Percentiles rank a stretch among this genome's conserved stretches.
phyloP scores from a whole-genome alignment of 2,113 vertebrate genomes.

The Gadus macrocephalus region DNA sequence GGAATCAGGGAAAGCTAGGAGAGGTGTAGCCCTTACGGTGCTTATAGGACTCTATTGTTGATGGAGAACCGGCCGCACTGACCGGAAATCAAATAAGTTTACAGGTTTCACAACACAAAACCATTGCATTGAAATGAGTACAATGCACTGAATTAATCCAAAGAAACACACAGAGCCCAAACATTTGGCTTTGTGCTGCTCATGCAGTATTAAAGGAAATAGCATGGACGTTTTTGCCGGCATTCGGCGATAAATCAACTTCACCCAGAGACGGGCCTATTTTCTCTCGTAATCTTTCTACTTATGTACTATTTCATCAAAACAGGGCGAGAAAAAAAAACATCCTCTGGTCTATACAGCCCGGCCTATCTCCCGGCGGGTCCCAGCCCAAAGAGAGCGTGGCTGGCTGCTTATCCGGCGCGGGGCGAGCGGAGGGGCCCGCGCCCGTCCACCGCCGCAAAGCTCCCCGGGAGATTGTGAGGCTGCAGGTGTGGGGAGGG shows the following conservation, averaged over 20 bases:
- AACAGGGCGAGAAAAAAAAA: slow-evolving; percentile 21
- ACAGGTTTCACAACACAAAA: too few species aligned
- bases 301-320: slow-evolving; percentile 26
- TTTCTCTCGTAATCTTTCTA: slow-evolving; percentile 28
- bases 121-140: too few species aligned
- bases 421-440: slow-evolving; percentile 17
- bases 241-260: slow-evolving; percentile 8
- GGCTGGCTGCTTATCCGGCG: slow-evolving; percentile 44
- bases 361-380: slow-evolving; percentile 28
- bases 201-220: slow-evolving; percentile 4
- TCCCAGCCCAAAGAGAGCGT: slow-evolving; percentile 11
- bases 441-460: slow-evolving; percentile 9
- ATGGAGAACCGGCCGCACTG: too few species aligned
- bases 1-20: background rate
- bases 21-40: too few species aligned
- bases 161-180: background rate
- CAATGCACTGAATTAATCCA: background rate
- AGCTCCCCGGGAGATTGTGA: slow-evolving; percentile 39
- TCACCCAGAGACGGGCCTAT: slow-evolving; percentile 2
- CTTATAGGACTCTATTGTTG: too few species aligned
- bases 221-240: slow-evolving; percentile 8
- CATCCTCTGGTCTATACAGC: slow-evolving; percentile 28
- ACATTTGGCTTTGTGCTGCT: background rate
- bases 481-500: slow-evolving; percentile 41
- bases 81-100: background rate